A percentile compares a stretch with the other conserved stretches of the same genome.
Conservation (phyloP, 2,888 invertebrate species). For the Pachycephus smyrnensis region DNA sequence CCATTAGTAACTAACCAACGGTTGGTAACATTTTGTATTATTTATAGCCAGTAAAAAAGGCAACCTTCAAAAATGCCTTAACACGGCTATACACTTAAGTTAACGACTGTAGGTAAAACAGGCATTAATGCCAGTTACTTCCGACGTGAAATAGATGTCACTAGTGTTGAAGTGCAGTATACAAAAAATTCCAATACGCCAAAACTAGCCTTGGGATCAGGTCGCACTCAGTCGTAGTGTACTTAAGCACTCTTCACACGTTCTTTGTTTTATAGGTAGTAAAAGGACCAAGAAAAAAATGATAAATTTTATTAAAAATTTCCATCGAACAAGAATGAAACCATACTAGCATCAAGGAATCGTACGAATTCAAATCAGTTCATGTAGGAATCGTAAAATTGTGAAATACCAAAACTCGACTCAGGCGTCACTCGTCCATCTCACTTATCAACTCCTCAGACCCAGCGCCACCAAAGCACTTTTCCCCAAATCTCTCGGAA, state of each 20-base stretch:
- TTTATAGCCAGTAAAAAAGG: neutral
- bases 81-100: neutral
- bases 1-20: no score
- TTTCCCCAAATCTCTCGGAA: constrained; percentile 16
- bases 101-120: neutral
- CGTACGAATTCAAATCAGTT: neutral
- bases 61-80: no score
- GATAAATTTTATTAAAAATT: neutral
- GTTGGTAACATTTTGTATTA: neutral
- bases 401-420: neutral
- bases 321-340: neutral
- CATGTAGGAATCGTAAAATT: neutral
- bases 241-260: neutral
- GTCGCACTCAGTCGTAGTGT: neutral
- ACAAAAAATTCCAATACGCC: neutral
- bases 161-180: neutral
- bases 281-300: neutral
- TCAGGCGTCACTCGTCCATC: constrained; percentile 24
- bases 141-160: neutral
- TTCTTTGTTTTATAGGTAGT: neutral
- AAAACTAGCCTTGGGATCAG: neutral
- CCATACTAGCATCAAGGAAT: neutral
- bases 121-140: neutral
- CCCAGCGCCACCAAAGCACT: constrained; percentile 11
- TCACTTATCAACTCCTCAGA: constrained; percentile 26